Conservation (phyloP, 1,140 invertebrate genomes). For the Nasonia giraulti region DNA sequence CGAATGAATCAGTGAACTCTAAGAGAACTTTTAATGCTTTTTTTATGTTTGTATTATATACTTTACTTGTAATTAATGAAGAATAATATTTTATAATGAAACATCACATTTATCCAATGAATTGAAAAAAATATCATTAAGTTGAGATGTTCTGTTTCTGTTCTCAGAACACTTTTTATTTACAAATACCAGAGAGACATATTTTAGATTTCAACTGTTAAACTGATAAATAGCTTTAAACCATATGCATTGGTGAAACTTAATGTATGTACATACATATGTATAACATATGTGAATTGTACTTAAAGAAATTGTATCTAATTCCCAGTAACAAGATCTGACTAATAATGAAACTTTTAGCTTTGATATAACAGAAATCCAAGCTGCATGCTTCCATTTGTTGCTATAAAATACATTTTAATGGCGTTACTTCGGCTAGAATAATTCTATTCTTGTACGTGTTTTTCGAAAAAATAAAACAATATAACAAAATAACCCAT, state of each 20-base stretch:
- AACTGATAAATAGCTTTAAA: slow-evolving; percentile 32
- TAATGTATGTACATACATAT: slow-evolving; percentile 44
- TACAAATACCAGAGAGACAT: slow-evolving; percentile 22
- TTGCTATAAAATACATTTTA: slow-evolving; percentile 41
- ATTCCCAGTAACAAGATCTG: slow-evolving; percentile 3
- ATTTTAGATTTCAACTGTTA: slow-evolving; percentile 31
- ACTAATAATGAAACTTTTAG: slow-evolving; percentile 29
- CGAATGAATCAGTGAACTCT: slow-evolving; percentile 78
- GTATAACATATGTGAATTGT: slow-evolving; percentile 26
- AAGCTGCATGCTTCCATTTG: slow-evolving; percentile 31
- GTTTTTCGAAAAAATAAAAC: slow-evolving; percentile 47
- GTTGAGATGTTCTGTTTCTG: neutral
- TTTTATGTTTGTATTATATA: slow-evolving; percentile 31
- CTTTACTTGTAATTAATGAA: slow-evolving; percentile 4
- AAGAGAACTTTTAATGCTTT: slow-evolving; percentile 22
- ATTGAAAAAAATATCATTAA: slow-evolving; percentile 17
- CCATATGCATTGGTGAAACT: slow-evolving; percentile 31
- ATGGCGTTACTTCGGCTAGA: slow-evolving; percentile 27
- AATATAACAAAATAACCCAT: slow-evolving; percentile 31
- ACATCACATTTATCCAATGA: slow-evolving; percentile 34
- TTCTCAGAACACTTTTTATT: slow-evolving; percentile 28
- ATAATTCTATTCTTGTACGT: slow-evolving; percentile 48
- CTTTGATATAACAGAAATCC: slow-evolving; percentile 24
- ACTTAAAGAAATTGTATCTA: slow-evolving; percentile 19
- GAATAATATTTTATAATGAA: slow-evolving; percentile 37